phyloP scores from a whole-genome alignment of 2,113 vertebrate species.

The Forbesichthys agassizii region DNA sequence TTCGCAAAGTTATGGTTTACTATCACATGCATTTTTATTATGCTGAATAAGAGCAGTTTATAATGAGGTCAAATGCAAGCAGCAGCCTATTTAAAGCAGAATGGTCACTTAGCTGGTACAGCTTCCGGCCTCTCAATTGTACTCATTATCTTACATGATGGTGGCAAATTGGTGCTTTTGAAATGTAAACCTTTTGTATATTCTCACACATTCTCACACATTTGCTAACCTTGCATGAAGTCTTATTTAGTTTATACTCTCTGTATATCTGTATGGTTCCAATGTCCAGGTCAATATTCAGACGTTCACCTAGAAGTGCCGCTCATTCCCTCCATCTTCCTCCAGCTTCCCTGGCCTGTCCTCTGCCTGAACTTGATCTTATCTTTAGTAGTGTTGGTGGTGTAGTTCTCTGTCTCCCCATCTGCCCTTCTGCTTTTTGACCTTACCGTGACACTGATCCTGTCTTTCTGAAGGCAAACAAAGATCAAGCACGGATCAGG shows the following conservation, averaged over 20 bases:
- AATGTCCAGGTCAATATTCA: no score
- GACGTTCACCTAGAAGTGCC: neutral
- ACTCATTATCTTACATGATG: constrained; percentile 65
- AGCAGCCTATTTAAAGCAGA: constrained; percentile 43
- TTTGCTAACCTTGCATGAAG: neutral
- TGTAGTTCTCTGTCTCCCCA: constrained; percentile 31
- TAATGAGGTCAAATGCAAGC: constrained; percentile 55
- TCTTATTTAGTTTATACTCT: no score
- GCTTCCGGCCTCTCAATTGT: constrained; percentile 40
- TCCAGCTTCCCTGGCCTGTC: constrained; percentile 18
- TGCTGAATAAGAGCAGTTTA: constrained; percentile 41
- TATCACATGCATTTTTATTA: constrained; percentile 40
- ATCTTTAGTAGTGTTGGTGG: constrained; percentile 9
- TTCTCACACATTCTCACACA: neutral
- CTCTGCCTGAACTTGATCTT: constrained; percentile 50
- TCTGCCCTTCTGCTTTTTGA: constrained; percentile 48
- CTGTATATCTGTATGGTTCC: no score
- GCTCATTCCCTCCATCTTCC: neutral
- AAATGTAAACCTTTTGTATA: neutral
- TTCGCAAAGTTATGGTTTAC: constrained; percentile 7
- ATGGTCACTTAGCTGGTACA: constrained; percentile 49
- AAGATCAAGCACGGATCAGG: constrained; percentile 55
- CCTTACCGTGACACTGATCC: constrained; percentile 57
- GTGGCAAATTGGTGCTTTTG: no score
- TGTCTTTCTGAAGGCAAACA: constrained; percentile 59